Evolutionary conservation across 2,797 vertebrate species (phyloP), one percentile per base, ranked within the genome.

Genomic region (Erpetoichthys calabaricus): DNA sequence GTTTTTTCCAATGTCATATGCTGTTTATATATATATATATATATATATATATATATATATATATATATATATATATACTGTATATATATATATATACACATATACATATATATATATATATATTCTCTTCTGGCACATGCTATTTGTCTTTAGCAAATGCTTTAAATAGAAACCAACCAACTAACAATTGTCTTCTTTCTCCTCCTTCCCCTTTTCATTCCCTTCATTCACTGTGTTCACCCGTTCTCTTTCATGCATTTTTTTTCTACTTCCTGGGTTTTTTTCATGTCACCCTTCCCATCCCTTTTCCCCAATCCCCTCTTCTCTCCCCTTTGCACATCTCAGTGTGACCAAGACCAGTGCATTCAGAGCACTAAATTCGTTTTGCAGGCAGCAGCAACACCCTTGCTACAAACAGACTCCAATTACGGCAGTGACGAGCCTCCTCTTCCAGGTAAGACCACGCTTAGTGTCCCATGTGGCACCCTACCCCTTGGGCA

Each of bases 301-400:
- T 43, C 25, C 42, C 25, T 42, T 25, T 45, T 10, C 25, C 56
- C 3, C 4, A 45, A n/a, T 49, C 45, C 55, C 49, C 61, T 47
- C 54, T 45, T 55, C 50, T 43, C 5, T 53, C 45, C 57, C 4
- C 43, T 45, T 50, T 70, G 60, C 63, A 67, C 75, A 63, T 76
- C 77, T 71, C 86, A 97, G 94, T 97, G 94, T 83, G 92, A 97
- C 75, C 92, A 94, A 82, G 87, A 92, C 76, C 91, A 94, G 82
- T 94, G 91, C 76, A 87, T 96, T 86, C 92, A 96, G 87, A 92
- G 92, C 92, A 97, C 93, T 81, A 97, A 97, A 88, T 90, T 96
- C 88, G 90, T 98, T 91, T 94, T 98, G 77, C 94, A 98, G 92
- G 94, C 91, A 2, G 89, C 94, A 46, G 82, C 94, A 79, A 94